Evolutionary conservation across 2,888 invertebrate species (phyloP).

Genomic region (Andrena chrysosceles): DNA sequence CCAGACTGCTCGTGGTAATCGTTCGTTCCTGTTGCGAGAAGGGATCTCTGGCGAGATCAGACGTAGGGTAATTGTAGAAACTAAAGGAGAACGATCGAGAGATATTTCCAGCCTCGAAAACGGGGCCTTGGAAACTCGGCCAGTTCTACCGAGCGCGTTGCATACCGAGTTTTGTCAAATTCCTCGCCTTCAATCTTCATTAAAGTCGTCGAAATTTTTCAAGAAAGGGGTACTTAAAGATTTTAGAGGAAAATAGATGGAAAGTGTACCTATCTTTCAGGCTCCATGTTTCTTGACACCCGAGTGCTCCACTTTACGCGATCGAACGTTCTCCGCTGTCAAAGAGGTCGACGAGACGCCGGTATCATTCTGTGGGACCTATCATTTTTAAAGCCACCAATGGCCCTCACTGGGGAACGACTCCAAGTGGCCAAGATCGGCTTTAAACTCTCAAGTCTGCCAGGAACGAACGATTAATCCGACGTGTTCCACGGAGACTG

Average conservation of each 20-base stretch:
- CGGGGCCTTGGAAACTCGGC: conserved; percentile 43
- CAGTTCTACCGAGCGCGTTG: conserved; percentile 19
- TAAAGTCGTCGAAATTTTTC: too few species aligned
- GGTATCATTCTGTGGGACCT: background rate
- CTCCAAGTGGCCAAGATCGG: background rate
- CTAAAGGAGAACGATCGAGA: conserved; percentile 54
- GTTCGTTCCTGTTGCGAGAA: conserved; percentile 42
- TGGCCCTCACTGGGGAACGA: too few species aligned
- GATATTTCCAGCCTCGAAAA: conserved; percentile 34
- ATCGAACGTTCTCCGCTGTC: background rate
- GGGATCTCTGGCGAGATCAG: conserved; percentile 35
- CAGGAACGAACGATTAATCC: conserved; percentile 51
- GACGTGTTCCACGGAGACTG: background rate
- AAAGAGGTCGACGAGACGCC: background rate
- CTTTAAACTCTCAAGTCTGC: background rate
- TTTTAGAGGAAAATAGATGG: too few species aligned
- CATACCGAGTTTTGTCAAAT: conserved; percentile 14
- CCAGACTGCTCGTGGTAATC: conserved; percentile 22
- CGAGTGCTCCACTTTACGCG: too few species aligned
- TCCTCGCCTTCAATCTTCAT: too few species aligned
- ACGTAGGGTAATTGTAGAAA: conserved; percentile 39
- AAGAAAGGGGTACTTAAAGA: too few species aligned
- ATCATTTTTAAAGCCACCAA: background rate
- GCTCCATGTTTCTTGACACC: too few species aligned
- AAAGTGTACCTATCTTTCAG: too few species aligned